Evolutionary conservation across 2,113 vertebrate genomes (phyloP).

Genomic region (Callionymus lyra): DNA sequence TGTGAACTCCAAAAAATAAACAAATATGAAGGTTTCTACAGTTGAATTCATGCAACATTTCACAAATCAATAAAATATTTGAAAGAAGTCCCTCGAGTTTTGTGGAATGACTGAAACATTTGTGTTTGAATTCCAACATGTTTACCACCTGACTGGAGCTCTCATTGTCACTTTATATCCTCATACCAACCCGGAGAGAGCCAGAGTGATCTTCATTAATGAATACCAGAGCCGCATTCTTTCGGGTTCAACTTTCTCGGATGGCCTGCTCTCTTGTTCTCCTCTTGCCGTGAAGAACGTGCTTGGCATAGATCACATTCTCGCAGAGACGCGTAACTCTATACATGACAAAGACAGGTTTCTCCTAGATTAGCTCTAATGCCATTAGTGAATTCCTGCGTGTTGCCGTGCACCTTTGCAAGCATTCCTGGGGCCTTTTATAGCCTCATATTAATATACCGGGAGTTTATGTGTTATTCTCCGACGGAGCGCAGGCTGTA

Average conservation of each 20-base stretch:
- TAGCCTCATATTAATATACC: conserved; percentile 4
- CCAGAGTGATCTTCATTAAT: conserved; percentile 55
- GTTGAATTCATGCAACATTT: conserved; percentile 64
- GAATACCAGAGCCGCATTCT: conserved; percentile 59
- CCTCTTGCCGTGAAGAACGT: conserved; percentile 40
- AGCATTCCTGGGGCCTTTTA: conserved; percentile 19
- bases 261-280: conserved; percentile 57
- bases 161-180: conserved; percentile 17
- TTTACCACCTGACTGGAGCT: conserved; percentile 2
- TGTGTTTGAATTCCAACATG: not conserved
- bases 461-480: conserved; percentile 20
- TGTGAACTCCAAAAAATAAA: conserved; percentile 50
- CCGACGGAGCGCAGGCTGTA: no score
- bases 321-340: conserved; percentile 39
- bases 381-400: conserved; percentile 29
- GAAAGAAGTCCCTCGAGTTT: conserved; percentile 18
- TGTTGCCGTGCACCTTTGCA: conserved; percentile 17
- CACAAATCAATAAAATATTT: conserved; percentile 65
- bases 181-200: conserved; percentile 23
- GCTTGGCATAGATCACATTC: conserved; percentile 60
- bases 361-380: conserved; percentile 48
- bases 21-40: conserved; percentile 62
- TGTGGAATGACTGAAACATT: not conserved
- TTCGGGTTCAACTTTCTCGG: conserved; percentile 56
- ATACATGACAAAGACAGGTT: conserved; percentile 51